Evolutionary conservation across 2,113 vertebrate species (phyloP), one percentile per base, ranked within the genome.

Genomic region (Tragelaphus imberbis): DNA sequence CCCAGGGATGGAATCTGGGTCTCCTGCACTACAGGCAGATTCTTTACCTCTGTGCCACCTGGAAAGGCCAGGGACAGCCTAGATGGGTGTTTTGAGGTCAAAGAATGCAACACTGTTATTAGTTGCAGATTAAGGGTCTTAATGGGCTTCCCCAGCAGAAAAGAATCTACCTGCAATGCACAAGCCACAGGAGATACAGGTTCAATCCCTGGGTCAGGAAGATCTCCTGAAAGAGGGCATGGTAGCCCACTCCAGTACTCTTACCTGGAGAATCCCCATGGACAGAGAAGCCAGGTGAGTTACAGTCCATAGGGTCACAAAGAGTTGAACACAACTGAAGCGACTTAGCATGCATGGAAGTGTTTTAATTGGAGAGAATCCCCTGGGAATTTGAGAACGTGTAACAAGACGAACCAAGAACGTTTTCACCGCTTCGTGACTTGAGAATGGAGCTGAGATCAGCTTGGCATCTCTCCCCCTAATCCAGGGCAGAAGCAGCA

Each of bases 401-500:
- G 47, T 17, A 36, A 44, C 33, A 5, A 28, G 15, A 90, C 55
- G 56, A 19, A 2, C 0, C 0, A 5, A 56, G 82, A n/a, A 19
- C 0, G 16, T 14, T 47, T 6, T 47, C 49, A 44, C n/a, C 0
- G 2, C n/a, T 88, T 28, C 1, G 14, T 14, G 36, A 51, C 25
- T 58, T 10, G 75, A 49, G 36, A 65, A 44, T 0, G 1, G 56
- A 59, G 28, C n/a, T 49, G 11, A 71, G 33, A 1, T 10, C 49
- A n/a, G 16, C 17, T 7, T 10, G n/a, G 94, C 9, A 2, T 30
- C 23, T 21, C 36, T 56, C 13, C 30, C 58, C 86, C 12, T 30
- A 33, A 49, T 33, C 58, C 47, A 14, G 40, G 40, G 51, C 23
- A 56, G 53, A 16, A 17, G 36, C 61, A 15, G 84, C 51, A 40